Evolutionary conservation across 1,140 invertebrate species (phyloP), one percentile per base, ranked within the genome.

Genomic region (Brachionus koreanus): DNA sequence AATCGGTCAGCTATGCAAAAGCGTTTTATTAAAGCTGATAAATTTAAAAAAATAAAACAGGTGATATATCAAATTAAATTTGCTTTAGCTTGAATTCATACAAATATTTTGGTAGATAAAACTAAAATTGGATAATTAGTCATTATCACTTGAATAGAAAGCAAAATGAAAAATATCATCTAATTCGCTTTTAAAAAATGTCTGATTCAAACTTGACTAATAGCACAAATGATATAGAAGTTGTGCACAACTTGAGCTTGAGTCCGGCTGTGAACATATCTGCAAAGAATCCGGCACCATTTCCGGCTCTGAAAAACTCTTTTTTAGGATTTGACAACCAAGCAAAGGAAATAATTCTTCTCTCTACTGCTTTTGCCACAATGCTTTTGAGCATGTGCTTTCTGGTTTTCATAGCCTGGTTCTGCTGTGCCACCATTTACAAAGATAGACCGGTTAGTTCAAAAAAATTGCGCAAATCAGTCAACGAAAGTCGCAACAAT

Each of bases 331-430:
- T 69, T 12, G 69, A 74, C 5, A 74, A 74, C 25, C 43, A 74
- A 49, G 76, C 76, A 9, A 57, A 79, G n/a, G 76, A 79, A 37
- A 61, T 79, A 61, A 57, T 79, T 16, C 39, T 79, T 12, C 16
- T 79, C 13, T 79, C 76, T 6, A 79, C 76, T 61, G 49, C 76
- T 16, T 61, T 79, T 39, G 61, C 49, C 33, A 79, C 76, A 13
- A 79, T 79, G 76, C 49, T 79, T 6, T 19, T 79, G 1, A 61
- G 76, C 10, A 65, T 35, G 19, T 79, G 49, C 39, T 79, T 79
- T 42, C 39, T 79, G 7, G 23, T 61, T 2, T 79, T 79, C 42
- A 61, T 79, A 23, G 46, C 33, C 12, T 79, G 49, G 76, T 79
- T 79, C 33, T 79, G 76, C 23, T 79, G 76, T 65, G 19, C 37